Conservation (phyloP, 2,888 invertebrate genomes). For the Lycia hirtaria region DNA sequence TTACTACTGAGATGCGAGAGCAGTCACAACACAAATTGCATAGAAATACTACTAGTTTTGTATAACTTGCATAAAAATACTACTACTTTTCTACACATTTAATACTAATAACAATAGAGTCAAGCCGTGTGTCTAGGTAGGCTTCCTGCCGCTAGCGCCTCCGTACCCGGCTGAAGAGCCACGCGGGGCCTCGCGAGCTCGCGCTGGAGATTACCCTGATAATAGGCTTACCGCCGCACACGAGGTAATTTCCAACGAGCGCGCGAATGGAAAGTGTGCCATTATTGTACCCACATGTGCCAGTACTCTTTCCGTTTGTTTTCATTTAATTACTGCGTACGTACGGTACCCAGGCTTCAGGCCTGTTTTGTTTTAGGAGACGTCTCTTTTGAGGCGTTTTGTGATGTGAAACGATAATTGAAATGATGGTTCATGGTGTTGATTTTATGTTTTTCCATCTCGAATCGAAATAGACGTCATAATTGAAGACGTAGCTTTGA, state of each 20-base stretch:
- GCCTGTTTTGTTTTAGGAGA: conserved; percentile 1
- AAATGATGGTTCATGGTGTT: neutral
- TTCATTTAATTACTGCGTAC: conserved; percentile 18
- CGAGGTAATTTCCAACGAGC: conserved; percentile 6
- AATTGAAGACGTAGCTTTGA: no score
- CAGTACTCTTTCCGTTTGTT: conserved; percentile 10
- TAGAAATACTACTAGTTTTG: no score
- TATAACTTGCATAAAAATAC: no score
- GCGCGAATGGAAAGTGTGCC: neutral
- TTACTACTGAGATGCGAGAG: no score
- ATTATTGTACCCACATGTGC: neutral
- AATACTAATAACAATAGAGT: neutral
- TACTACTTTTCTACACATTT: neutral
- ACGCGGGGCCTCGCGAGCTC: neutral
- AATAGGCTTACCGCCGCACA: conserved; percentile 17
- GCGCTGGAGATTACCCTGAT: conserved; percentile 18
- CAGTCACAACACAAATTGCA: no score
- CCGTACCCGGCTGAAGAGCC: neutral
- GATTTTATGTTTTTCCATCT: neutral
- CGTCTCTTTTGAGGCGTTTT: conserved; percentile 9
- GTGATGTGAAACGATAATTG: neutral
- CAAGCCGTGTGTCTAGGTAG: neutral
- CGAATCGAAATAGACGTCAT: neutral
- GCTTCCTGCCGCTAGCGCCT: no score
- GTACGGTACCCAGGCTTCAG: neutral